Base-by-base conservation (phyloP, 2,113 vertebrate species). In the Mixornis gularis region DNA sequence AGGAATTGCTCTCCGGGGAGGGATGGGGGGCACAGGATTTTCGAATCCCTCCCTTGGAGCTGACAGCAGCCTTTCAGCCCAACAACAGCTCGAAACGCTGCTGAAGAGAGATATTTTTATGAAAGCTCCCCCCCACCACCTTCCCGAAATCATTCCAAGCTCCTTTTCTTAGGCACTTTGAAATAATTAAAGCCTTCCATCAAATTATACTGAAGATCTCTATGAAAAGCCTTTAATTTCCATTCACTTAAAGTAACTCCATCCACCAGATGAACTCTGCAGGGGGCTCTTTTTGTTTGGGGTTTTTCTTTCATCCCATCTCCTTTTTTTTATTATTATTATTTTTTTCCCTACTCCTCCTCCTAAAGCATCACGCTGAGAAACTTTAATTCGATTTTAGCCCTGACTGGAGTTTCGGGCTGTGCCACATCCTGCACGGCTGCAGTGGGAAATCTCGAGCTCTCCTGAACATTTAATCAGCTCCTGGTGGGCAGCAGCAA, bases 111-210 rank as follows among this genome's bases (percentile, higher is more conserved):
- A 89, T 88, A 83, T 95, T 97, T 95, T 96, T 92, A 94, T 90
- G 92, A 93, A 87, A 90, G 88, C 94, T 93, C 74, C 16, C 60
- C 89, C 48, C 49, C 12, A 12, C 26, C 26, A 8, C 49, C 41
- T 34, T 34, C 30, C 84, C 58, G 20, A 96, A 96, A 95, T 94
- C 91, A 68, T 94, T 95, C 83, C 95, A 93, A 95, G 94, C 90
- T 95, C 92, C 76, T 97, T 97, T 97, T 95, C 94, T 53, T 63
- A 91, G 81, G 60, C 85, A 94, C 94, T 97, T 95, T 79, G 97
- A 97, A 97, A 97, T 98, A 97, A 97, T 97, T 98, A 96, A 98
- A 97, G 96, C 96, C 95, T 97, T 97, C 96, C 96, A 97, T 97
- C 96, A 97, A 97, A 97, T 98, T 96, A 97, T 89, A 89, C 97